Evolutionary conservation across 2,113 vertebrate species (phyloP).

Genomic region (Osmerus eperlanus): DNA sequence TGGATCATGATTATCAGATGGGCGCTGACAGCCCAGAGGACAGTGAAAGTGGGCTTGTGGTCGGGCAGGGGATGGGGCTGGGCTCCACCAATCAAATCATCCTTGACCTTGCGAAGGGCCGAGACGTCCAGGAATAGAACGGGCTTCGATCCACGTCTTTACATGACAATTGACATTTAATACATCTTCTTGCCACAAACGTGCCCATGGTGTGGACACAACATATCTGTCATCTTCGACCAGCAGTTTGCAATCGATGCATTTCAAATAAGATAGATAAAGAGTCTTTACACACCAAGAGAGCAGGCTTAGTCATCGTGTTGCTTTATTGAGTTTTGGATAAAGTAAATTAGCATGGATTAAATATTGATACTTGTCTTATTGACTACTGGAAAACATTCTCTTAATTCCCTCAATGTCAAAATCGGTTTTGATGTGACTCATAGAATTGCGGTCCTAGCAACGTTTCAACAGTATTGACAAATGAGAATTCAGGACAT

Average conservation of each 20-base stretch:
- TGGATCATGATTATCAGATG: slow-evolving; percentile 59
- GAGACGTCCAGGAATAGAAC: slow-evolving; percentile 39
- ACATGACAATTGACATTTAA: slow-evolving; percentile 52
- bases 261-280: slow-evolving; percentile 7
- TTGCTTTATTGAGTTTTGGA: not conserved
- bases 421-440: too few relatives aligned
- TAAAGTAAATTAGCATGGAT: too few relatives aligned
- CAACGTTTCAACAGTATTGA: too few relatives aligned
- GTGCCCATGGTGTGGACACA: slow-evolving; percentile 41
- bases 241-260: not conserved
- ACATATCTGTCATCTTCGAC: slow-evolving; percentile 31
- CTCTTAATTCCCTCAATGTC: too few relatives aligned
- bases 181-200: slow-evolving; percentile 41
- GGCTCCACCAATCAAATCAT: slow-evolving; percentile 44
- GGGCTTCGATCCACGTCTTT: slow-evolving; percentile 36
- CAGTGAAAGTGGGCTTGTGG: slow-evolving; percentile 14
- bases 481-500: too few relatives aligned
- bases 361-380: too few relatives aligned
- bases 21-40: slow-evolving; percentile 47
- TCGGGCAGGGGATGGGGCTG: too few relatives aligned
- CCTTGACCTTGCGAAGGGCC: slow-evolving; percentile 53
- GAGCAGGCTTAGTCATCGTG: not conserved
- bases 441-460: too few relatives aligned
- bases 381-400: too few relatives aligned
- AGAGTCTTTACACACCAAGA: not conserved